phyloP scores from a whole-genome alignment of 1,140 invertebrate genomes.

The Frieseomelitta varia region DNA sequence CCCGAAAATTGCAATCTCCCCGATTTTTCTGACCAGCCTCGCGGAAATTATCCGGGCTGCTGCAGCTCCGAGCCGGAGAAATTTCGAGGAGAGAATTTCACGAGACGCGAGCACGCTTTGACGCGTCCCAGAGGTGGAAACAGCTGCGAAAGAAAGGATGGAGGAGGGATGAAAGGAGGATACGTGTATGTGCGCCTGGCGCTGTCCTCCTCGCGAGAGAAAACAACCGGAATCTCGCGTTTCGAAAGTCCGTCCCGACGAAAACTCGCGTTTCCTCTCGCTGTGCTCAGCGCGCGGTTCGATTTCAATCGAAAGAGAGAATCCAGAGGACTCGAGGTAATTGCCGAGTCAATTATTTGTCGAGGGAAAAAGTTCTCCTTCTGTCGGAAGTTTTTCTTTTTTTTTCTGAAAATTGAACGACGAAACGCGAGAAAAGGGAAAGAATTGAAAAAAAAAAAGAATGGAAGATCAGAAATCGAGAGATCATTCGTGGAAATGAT shows the following conservation, averaged over 20 bases:
- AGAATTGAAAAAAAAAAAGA: too few relatives aligned
- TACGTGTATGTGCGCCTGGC: too few relatives aligned
- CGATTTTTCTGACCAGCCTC: not conserved
- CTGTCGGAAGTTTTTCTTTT: too few relatives aligned
- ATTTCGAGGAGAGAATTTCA: not conserved
- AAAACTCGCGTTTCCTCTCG: not conserved
- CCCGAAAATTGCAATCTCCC: not conserved
- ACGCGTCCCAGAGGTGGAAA: not conserved
- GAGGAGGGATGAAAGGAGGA: not conserved
- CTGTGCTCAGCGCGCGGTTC: not conserved
- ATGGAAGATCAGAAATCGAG: too few relatives aligned
- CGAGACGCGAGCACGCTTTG: not conserved
- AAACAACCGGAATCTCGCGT: slow-evolving; percentile 9
- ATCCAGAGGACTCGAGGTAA: too few relatives aligned
- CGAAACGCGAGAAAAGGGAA: too few relatives aligned
- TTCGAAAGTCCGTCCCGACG: not conserved
- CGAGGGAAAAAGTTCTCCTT: too few relatives aligned
- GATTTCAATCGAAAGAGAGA: not conserved
- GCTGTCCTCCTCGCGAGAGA: not conserved
- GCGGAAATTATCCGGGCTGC: not conserved
- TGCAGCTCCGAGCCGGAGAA: not conserved
- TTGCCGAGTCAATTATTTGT: too few relatives aligned
- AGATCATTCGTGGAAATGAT: too few relatives aligned
- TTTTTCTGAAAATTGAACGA: too few relatives aligned
- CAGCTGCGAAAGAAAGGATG: not conserved